Base-by-base conservation (phyloP, 1,140 invertebrate species). In the Ridgeia piscesae region DNA sequence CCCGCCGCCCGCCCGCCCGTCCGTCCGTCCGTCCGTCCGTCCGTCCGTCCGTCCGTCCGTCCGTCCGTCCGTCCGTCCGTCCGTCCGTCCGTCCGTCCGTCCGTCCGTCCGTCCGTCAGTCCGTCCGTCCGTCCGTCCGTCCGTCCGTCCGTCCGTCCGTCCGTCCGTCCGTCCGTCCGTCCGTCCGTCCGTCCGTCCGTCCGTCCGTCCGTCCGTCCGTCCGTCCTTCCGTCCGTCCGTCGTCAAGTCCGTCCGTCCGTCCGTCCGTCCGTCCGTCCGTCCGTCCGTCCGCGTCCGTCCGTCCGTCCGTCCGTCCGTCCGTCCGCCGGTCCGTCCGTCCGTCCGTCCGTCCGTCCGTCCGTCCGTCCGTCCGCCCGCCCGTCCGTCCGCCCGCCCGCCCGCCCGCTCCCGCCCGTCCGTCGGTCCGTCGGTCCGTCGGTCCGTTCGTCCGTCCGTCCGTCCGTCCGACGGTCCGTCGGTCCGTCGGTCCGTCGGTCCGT, bases 221-320 rank as follows among this genome's bases (percentile, higher is more conserved):
- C 88, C 88, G 88, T 88, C 88, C 88, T 88, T 88, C 88, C 88
- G 21, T 88, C 88, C 88, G 88, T 88, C 88, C 88, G 88, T 88
- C n/a, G 21, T 21, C n/a, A 27, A n/a, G 21, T 88, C n/a, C 88
- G 88, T 88, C 88, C n/a, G 88, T 88, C 21, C n/a, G 88, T 27
- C n/a, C 88, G 21, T 21, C n/a, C n/a, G 88, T 88, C 88, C 21
- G 88, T 88, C 88, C n/a, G 88, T n/a, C n/a, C n/a, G n/a, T n/a
- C n/a, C n/a, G n/a, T n/a, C n/a, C n/a, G n/a, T n/a, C n/a, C n/a
- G n/a, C n/a, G n/a, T n/a, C n/a, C n/a, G n/a, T n/a, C n/a, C n/a
- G n/a, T n/a, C n/a, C n/a, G n/a, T n/a, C n/a, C n/a, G n/a, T n/a
- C n/a, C n/a, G n/a, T n/a, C n/a, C n/a, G n/a, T n/a, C n/a, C n/a